Conservation (phyloP, 2,113 vertebrate genomes). For the Channa argus region DNA sequence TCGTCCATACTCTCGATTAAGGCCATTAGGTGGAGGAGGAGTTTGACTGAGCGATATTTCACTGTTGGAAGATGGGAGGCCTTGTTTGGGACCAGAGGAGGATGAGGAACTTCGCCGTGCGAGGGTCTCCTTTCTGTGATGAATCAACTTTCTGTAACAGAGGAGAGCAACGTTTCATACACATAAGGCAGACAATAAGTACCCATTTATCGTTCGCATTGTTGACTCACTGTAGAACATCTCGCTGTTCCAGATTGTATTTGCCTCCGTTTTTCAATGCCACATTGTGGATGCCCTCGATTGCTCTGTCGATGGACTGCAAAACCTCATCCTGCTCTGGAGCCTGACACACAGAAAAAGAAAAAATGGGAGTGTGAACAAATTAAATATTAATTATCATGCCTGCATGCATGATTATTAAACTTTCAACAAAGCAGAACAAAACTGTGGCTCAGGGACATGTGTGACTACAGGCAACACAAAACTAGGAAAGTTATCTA, state of each 20-base stretch:
- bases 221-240: constrained; percentile 94
- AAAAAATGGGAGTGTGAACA: neutral
- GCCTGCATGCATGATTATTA: constrained; percentile 45
- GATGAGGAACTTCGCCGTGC: constrained; percentile 88
- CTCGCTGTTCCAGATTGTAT: constrained; percentile 97
- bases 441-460: constrained; percentile 35
- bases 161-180: neutral
- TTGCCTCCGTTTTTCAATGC: constrained; percentile 96
- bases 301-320: constrained; percentile 96
- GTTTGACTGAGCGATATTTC: constrained; percentile 90
- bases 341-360: constrained; percentile 78
- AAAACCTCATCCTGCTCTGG: constrained; percentile 96
- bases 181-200: neutral
- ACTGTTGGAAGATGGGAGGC: constrained; percentile 88
- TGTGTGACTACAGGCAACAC: constrained; percentile 44
- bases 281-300: constrained; percentile 96
- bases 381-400: constrained; percentile 60
- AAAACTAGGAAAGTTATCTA: constrained; percentile 71
- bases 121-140: constrained; percentile 96
- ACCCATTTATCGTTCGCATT: neutral
- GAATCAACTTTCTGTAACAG: constrained; percentile 91
- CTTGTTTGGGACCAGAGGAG: constrained; percentile 79
- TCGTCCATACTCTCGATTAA: constrained; percentile 75
- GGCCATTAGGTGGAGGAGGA: constrained; percentile 77
- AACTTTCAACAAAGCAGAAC: constrained; percentile 49